Percentiles rank a stretch among this genome's conserved stretches.
Conservation (phyloP, 1,140 invertebrate species). For the Drosophila albomicans region DNA sequence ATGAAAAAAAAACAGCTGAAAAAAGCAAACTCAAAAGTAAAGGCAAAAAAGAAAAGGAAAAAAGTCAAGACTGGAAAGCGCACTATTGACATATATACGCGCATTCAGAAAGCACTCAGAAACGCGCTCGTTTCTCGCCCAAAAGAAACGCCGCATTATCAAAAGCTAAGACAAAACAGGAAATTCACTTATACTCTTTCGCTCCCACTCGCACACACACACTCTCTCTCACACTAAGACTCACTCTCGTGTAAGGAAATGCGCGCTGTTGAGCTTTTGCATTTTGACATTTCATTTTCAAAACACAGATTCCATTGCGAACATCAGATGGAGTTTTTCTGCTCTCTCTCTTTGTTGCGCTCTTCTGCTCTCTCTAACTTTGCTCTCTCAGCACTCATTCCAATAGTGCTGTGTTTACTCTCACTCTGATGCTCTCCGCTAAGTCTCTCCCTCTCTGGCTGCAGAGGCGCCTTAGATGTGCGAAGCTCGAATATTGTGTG, state of each 20-base stretch:
- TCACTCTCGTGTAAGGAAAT: conserved; percentile 56
- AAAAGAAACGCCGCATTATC: conserved; percentile 73
- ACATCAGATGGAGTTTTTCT: conserved; percentile 6
- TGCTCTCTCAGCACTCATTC: conserved; percentile 24
- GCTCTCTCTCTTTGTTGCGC: conserved; percentile 6
- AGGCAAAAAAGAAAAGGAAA: conserved; percentile 15
- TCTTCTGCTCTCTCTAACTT: conserved; percentile 21
- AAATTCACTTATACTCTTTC: conserved; percentile 72
- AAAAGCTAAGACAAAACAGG: conserved; percentile 72
- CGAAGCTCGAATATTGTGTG: conserved; percentile 15
- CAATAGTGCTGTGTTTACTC: conserved; percentile 3
- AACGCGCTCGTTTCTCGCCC: conserved; percentile 48
- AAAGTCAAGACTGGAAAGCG: conserved; percentile 75
- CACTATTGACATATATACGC: conserved; percentile 85
- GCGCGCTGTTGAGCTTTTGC: conserved; percentile 79
- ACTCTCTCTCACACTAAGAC: conserved; percentile 16
- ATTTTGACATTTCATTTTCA: conserved; percentile 79
- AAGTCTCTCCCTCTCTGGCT: conserved; percentile 24
- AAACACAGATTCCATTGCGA: conserved; percentile 74
- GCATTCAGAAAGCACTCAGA: conserved; percentile 63
- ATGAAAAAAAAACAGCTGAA: conserved; percentile 65
- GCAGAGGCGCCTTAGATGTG: conserved; percentile 21
- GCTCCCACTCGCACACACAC: conserved; percentile 39
- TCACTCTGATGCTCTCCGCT: conserved; percentile 17
- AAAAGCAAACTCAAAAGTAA: conserved; percentile 37